Evolutionary conservation across 2,113 vertebrate genomes (phyloP).

Genomic region (Cinclus cinclus): DNA sequence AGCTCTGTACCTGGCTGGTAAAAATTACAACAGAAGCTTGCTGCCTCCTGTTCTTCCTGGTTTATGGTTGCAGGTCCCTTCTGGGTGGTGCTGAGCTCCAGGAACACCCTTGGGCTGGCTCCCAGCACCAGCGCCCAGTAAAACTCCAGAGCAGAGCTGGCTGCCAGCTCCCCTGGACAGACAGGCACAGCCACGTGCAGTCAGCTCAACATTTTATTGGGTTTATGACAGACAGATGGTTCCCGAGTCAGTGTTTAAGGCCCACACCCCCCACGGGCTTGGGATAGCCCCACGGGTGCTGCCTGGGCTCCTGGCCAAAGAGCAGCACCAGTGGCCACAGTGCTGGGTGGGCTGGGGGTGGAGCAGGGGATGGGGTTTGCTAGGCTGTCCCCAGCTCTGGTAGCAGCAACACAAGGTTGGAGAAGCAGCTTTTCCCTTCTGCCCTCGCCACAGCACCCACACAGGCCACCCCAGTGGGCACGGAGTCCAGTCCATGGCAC

Average conservation of each 20-base stretch:
- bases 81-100: not conserved
- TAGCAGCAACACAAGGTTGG: slow-evolving; percentile 20
- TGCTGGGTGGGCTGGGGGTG: not conserved
- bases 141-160: accelerated
- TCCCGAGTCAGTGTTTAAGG: not conserved
- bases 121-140: not conserved
- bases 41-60: slow-evolving; percentile 59
- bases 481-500: not conserved
- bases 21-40: slow-evolving; percentile 68
- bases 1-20: slow-evolving; percentile 71
- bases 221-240: slow-evolving; percentile 40
- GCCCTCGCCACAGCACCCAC: not conserved
- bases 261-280: not conserved
- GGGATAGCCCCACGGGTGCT: not conserved
- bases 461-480: not conserved
- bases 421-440: slow-evolving; percentile 34
- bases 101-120: not conserved
- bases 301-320: not conserved
- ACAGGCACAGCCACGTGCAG: accelerated
- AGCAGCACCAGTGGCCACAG: not conserved
- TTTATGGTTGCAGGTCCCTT: not conserved
- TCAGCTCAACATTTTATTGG: slow-evolving; percentile 57
- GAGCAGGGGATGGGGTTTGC: not conserved
- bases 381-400: not conserved
- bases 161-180: not conserved